Evolutionary conservation across 2,888 invertebrate genomes (phyloP).

Genomic region (Octodonta nipae): DNA sequence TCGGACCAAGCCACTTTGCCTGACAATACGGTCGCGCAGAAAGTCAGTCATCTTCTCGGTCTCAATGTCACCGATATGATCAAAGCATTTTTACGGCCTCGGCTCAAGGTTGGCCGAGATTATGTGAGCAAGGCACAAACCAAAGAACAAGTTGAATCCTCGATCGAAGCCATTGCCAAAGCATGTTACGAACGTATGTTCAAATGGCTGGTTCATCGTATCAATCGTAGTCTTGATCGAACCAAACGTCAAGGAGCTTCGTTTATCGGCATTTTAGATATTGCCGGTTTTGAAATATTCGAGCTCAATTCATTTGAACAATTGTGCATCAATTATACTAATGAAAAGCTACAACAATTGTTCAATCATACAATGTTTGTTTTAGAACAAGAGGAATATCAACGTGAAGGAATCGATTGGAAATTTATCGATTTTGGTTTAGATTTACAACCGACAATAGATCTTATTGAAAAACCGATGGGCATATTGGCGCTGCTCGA

Average conservation of each 20-base stretch:
- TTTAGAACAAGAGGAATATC: conserved; percentile 98
- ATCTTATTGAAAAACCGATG: conserved; percentile 98
- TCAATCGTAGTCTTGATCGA: conserved; percentile 75
- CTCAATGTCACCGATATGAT: conserved; percentile 95
- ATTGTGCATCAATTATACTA: conserved; percentile 98
- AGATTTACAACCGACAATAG: conserved; percentile 97
- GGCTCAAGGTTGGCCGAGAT: conserved; percentile 96
- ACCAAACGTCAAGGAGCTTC: conserved; percentile 97
- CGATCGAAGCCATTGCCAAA: conserved; percentile 96
- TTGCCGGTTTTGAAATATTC: conserved; percentile 99
- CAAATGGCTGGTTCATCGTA: conserved; percentile 95
- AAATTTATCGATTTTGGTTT: conserved; percentile 99
- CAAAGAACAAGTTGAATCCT: conserved; percentile 94
- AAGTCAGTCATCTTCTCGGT: conserved; percentile 88
- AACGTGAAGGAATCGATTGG: conserved; percentile 99
- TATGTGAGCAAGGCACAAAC: conserved; percentile 98
- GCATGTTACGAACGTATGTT: conserved; percentile 98
- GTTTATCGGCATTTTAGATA: conserved; percentile 98
- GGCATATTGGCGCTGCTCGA: conserved; percentile 96
- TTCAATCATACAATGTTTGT: conserved; percentile 99
- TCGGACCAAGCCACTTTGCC: conserved; percentile 97
- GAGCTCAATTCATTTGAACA: conserved; percentile 98
- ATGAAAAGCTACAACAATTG: conserved; percentile 97
- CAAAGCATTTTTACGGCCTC: conserved; percentile 91
- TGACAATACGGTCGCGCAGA: conserved; percentile 97